Percentiles rank a stretch among this genome's conserved stretches.
These are phyloP conservation scores for Bradypus variegatus DNA, from an alignment of 2,797 vertebrate genomes.

Conservation along the genomic window DNA sequence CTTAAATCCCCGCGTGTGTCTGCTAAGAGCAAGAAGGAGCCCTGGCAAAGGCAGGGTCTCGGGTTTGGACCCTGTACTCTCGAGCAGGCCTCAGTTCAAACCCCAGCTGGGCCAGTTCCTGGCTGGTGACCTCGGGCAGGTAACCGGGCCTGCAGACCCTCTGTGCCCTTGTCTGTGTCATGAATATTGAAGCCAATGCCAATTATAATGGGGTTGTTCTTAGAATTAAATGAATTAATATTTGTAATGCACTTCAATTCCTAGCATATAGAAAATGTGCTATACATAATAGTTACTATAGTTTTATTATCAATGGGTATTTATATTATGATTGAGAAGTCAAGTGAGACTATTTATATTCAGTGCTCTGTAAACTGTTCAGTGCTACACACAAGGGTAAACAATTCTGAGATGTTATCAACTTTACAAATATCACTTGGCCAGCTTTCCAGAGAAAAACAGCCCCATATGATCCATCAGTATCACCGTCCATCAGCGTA, in stretches of 20 bases:
- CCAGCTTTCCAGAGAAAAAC: background rate
- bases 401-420: constrained; percentile 17
- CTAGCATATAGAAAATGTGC: background rate
- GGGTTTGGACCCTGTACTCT: background rate
- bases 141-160: background rate
- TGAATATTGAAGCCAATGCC: background rate
- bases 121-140: background rate
- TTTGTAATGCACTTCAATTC: background rate
- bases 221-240: background rate
- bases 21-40: background rate
- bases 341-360: background rate
- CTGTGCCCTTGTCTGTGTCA: background rate
- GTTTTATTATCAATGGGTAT: background rate
- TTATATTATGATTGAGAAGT: background rate
- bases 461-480: background rate
- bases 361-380: background rate
- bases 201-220: background rate
- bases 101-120: background rate
- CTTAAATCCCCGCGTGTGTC: background rate
- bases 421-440: background rate
- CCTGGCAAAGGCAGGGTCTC: background rate
- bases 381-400: background rate
- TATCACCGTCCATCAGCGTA: background rate
- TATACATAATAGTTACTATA: background rate
- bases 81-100: background rate